A percentile compares a stretch with the other conserved stretches of the same genome.
phyloP scores from a whole-genome alignment of 2,797 vertebrate genomes.

The Notolepis coatsorum region DNA sequence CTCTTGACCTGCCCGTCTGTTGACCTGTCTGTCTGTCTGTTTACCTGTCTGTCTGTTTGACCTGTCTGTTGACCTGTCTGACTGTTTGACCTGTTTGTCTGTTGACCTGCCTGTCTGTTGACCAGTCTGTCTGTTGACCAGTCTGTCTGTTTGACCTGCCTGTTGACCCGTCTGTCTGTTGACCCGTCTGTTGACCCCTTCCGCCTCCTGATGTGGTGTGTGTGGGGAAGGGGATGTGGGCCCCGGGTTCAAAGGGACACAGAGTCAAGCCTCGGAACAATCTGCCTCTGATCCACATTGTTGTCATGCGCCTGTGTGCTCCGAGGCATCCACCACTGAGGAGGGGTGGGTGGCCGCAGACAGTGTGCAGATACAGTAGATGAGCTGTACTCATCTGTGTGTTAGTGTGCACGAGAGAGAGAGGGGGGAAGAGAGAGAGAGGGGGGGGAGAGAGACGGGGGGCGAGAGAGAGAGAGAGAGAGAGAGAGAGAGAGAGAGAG shows the following conservation, averaged over 20 bases:
- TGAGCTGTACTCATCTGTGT: not conserved
- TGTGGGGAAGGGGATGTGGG: not conserved
- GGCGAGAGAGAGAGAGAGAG: no score
- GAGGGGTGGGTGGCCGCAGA: not conserved
- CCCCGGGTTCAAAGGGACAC: conserved; percentile 5
- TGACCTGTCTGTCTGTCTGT: no score
- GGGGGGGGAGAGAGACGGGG: no score
- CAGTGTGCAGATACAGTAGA: no score
- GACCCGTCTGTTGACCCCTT: not conserved
- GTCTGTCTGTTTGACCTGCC: no score
- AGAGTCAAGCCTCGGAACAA: not conserved
- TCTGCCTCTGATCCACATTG: conserved; percentile 20
- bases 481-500: not conserved
- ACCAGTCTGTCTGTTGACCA: no score
- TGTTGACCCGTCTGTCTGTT: no score
- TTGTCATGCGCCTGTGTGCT: conserved; percentile 7
- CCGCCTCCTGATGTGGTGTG: conserved; percentile 8
- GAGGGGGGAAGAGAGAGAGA: not conserved
- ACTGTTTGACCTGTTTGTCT: no score
- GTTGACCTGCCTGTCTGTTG: no score
- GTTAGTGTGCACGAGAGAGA: not conserved
- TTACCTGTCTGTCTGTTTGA: no score
- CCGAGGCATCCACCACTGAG: not conserved
- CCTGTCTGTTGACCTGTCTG: no score
- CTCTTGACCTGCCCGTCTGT: no score